A percentile compares a stretch with the other conserved stretches of the same genome.
phyloP scores from a whole-genome alignment of 30 jellyfish, hydroid and myxozoan genomes.

The Cassiopea xamachana region DNA sequence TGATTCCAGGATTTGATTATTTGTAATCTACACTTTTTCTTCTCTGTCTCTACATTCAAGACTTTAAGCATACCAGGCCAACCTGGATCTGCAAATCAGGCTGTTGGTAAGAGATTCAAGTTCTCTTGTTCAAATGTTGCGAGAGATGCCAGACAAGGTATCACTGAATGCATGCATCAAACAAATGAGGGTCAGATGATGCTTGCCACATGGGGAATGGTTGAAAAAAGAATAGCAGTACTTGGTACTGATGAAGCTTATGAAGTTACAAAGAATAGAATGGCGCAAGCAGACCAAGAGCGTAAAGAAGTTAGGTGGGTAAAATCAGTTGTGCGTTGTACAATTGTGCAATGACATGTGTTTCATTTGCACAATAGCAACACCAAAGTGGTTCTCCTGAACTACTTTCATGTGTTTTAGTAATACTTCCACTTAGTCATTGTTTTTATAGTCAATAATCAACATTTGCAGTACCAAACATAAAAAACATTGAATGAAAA shows the following conservation, averaged over 20 bases:
- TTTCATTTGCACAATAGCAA: too few species aligned
- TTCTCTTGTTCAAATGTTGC: conserved; percentile 79
- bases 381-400: too few species aligned
- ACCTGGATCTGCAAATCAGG: conserved; percentile 89
- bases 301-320: conserved; percentile 93
- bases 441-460: too few species aligned
- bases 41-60: conserved; percentile 48
- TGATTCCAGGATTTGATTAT: too few species aligned
- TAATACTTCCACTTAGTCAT: too few species aligned
- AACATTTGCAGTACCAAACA: too few species aligned
- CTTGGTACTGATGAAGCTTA: conserved; percentile 96
- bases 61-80: conserved; percentile 83
- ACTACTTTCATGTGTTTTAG: too few species aligned
- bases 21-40: too few species aligned
- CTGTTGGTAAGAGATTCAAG: conserved; percentile 84
- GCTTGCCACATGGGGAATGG: conserved; percentile 79
- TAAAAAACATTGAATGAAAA: too few species aligned
- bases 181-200: conserved; percentile 26
- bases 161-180: conserved; percentile 88
- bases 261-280: conserved; percentile 88
- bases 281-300: conserved; percentile 99
- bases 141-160: conserved; percentile 84
- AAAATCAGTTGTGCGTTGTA: not conserved
- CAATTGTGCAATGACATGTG: not conserved
- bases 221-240: conserved; percentile 71